Base-by-base conservation (phyloP, 2,113 vertebrate species). In the Brienomyrus longianalis region DNA sequence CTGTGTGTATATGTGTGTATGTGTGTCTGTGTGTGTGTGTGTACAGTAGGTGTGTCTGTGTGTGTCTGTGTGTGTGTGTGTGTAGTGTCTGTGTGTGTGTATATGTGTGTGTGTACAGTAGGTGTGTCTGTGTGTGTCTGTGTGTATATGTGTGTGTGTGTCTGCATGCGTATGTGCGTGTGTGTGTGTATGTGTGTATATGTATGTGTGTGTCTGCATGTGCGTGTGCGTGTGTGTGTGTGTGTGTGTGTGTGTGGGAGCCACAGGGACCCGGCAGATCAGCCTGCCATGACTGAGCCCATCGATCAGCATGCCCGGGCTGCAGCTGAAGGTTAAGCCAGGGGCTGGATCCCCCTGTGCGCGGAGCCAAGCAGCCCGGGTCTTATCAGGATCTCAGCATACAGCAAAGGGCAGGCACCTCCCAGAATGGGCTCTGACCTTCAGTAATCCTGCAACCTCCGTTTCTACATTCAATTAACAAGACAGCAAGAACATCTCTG, bases 401-500 rank as follows among this genome's bases (percentile, higher is more conserved):
- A 94, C 94, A 96, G 94, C 94, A 96, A 96, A 96, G 96, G 96
- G 93, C 95, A 96, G 94, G 90, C 90, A 93, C 95, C 95, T 96
- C 96, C 96, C 96, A 96, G 95, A 96, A 96, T 93, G 94, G 93
- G 91, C 91, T 11, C 94, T 96, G 95, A 96, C 96, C 95, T 96
- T 96, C 95, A 95, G 92, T 95, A 95, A 95, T 95, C 95, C 94
- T 91, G 94, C 95, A 95, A 93, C 95, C 95, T 95, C 93, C 93
- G 91, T 91, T 92, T 94, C 93, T 93, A 93, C 93, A 94, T 94
- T 94, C 95, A 95, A 96, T 96, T 95, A 96, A 95, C 94, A 96
- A 94, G 92, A 94, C 93, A 93, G 94, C 39, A 39, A 80, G 74
- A 35, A 80, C 35, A 7, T 19, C 35, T 43, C 94, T 92, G 94